Percentiles rank a stretch among this genome's conserved stretches.
Evolutionary conservation across 53 echinoderm and acorn worm species (phyloP).

Genomic region (Stichopus horrens): DNA sequence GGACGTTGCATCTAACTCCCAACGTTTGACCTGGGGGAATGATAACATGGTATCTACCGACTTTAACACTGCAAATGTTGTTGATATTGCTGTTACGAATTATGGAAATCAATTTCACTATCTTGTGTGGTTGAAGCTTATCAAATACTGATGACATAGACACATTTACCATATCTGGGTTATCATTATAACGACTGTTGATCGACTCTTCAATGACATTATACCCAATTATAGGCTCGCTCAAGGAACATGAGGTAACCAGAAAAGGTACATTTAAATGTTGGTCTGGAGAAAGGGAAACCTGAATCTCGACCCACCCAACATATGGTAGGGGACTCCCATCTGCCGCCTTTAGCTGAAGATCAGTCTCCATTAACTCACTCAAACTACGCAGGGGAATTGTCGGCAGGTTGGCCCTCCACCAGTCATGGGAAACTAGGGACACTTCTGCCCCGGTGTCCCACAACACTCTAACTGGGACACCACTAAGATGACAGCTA

Average conservation of each 20-base stretch:
- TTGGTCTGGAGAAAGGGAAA: neutral
- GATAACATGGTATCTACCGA: neutral
- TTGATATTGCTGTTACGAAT: neutral
- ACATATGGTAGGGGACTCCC: neutral
- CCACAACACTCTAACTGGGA: neutral
- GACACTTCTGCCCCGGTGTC: neutral
- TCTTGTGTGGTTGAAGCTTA: neutral
- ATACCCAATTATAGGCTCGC: neutral
- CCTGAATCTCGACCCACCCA: neutral
- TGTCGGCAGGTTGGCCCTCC: neutral
- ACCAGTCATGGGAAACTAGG: neutral
- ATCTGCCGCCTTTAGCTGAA: neutral
- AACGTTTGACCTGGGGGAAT: neutral
- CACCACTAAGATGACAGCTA: neutral
- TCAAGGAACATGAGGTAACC: neutral
- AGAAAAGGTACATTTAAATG: neutral
- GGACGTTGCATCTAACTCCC: neutral
- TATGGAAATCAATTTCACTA: neutral
- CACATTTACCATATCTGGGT: neutral
- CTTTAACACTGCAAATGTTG: neutral
- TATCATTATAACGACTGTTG: too few species aligned
- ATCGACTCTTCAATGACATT: neutral
- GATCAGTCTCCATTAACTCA: neutral
- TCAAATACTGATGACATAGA: neutral
- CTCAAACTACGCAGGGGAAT: neutral